phyloP scores from a whole-genome alignment of 2,113 vertebrate genomes.

The Oryzias melastigma region DNA sequence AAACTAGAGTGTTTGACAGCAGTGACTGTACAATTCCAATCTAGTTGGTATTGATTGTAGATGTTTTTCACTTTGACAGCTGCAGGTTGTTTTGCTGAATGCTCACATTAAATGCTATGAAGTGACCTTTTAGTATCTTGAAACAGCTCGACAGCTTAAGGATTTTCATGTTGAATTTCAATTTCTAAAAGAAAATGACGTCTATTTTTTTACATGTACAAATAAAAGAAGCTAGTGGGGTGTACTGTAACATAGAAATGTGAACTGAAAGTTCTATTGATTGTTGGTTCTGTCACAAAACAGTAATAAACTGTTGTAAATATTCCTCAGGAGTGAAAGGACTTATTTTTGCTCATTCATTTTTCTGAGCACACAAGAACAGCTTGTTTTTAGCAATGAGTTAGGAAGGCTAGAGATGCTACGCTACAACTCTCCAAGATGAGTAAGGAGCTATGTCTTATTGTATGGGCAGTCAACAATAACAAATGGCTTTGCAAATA shows the following conservation, averaged over 20 bases:
- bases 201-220: constrained; percentile 79
- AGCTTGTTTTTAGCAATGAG: too few relatives aligned
- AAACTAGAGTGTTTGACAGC: constrained; percentile 18
- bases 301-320: constrained; percentile 50
- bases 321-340: not conserved
- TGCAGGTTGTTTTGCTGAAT: constrained; percentile 33
- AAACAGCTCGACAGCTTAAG: constrained; percentile 52
- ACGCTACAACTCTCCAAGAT: too few relatives aligned
- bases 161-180: constrained; percentile 61
- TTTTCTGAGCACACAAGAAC: not conserved
- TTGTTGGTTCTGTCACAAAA: constrained; percentile 48
- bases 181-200: constrained; percentile 66
- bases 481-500: too few relatives aligned
- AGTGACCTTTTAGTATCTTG: constrained; percentile 68
- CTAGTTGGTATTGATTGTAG: constrained; percentile 28
- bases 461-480: too few relatives aligned
- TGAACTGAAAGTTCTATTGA: constrained; percentile 20
- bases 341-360: not conserved
- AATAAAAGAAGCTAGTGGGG: constrained; percentile 34
- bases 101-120: constrained; percentile 49
- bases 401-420: too few relatives aligned
- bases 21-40: constrained; percentile 13
- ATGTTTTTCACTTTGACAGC: constrained; percentile 14
- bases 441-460: too few relatives aligned
- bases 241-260: constrained; percentile 45